phyloP scores from a whole-genome alignment of 2,113 vertebrate genomes.

The Rhabdomys dilectus region DNA sequence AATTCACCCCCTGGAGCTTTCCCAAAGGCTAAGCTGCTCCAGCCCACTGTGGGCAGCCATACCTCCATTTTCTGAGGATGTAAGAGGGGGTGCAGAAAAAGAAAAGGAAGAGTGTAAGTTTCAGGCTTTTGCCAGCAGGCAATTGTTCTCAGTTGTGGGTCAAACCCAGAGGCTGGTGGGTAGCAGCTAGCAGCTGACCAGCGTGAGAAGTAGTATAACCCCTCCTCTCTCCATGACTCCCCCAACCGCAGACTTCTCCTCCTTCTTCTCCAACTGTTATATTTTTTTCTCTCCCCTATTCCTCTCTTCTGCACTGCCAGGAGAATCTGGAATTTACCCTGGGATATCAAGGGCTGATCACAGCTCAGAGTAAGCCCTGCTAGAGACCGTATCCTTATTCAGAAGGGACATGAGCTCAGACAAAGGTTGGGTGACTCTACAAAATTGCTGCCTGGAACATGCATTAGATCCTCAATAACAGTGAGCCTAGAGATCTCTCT shows the following conservation, averaged over 20 bases:
- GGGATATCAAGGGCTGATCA: not conserved
- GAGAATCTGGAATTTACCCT: not conserved
- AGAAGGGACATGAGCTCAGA: not conserved
- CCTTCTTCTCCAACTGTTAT: not conserved
- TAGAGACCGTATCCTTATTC: not conserved
- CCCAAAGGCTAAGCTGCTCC: not conserved
- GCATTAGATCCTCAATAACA: not conserved
- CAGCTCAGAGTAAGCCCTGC: not conserved
- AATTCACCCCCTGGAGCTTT: accelerated
- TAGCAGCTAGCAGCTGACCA: not conserved
- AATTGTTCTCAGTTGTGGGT: too few relatives aligned
- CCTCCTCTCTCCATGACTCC: not conserved
- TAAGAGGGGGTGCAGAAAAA: not conserved
- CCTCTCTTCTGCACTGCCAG: not conserved
- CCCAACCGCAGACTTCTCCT: not conserved
- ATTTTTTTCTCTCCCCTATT: not conserved
- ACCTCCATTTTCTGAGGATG: accelerated
- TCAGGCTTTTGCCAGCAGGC: not conserved
- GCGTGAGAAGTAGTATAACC: not conserved
- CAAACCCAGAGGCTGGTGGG: too few relatives aligned
- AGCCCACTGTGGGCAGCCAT: not conserved
- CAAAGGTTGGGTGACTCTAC: not conserved
- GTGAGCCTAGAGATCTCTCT: not conserved
- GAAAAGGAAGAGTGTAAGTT: not conserved
- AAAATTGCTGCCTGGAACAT: not conserved